Percentiles rank a stretch among this genome's conserved stretches.
These are phyloP conservation scores for Drosophila merina DNA, from an alignment of 2,888 invertebrate species.

Conservation along the genomic window DNA sequence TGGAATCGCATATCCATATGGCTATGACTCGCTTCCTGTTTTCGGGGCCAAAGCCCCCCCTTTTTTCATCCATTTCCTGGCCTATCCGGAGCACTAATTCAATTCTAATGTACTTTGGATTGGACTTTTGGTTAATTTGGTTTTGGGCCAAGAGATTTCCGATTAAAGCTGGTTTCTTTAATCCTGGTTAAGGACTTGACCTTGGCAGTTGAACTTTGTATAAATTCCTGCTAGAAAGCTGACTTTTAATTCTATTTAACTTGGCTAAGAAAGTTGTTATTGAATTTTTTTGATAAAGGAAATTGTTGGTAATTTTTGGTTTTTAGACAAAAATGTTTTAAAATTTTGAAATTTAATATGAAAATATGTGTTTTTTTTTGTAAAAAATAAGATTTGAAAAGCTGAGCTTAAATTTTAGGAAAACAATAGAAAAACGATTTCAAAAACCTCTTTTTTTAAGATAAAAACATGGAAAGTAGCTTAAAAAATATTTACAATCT, in stretches of 20 bases:
- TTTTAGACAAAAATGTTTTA: too few species aligned
- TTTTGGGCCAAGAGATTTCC: neutral
- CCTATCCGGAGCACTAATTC: conserved; percentile 50
- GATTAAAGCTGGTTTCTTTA: neutral
- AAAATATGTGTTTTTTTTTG: too few species aligned
- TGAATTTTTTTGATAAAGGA: neutral
- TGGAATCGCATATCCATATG: conserved; percentile 29
- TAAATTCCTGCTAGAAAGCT: neutral
- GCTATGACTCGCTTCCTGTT: conserved; percentile 12
- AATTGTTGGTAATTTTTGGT: neutral
- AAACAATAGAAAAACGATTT: too few species aligned
- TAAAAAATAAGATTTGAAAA: too few species aligned
- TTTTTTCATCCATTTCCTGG: neutral
- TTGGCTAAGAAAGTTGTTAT: neutral
- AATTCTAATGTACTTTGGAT: conserved; percentile 58
- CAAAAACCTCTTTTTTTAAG: too few species aligned
- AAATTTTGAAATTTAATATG: too few species aligned
- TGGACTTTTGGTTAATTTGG: conserved; percentile 16
- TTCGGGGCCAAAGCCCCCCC: neutral
- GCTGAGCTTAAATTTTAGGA: too few species aligned
- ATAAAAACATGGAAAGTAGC: too few species aligned
- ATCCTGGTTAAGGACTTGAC: neutral
- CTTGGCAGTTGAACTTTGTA: neutral
- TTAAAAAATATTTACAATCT: too few species aligned
- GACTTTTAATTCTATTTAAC: neutral